Evolutionary conservation across 2,888 invertebrate genomes (phyloP).

Genomic region (Toxonevra muliebris): DNA sequence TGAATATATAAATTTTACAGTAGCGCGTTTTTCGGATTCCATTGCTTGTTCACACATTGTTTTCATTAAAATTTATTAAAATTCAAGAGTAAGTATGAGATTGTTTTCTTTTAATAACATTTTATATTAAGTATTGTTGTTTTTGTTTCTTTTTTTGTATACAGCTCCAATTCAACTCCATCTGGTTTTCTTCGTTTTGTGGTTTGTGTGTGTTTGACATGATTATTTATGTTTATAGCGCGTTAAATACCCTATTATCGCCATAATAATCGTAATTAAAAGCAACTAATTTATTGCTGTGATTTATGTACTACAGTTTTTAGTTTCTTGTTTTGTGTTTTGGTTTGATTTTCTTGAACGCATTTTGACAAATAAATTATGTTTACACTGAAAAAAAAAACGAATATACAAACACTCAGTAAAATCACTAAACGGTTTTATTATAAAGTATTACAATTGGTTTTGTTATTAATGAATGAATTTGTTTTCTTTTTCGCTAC

Average conservation of each 20-base stretch:
- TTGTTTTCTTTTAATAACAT: conserved; percentile 14
- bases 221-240: conserved; percentile 62
- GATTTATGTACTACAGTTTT: conserved; percentile 50
- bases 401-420: too few species aligned
- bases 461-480: too few species aligned
- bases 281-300: conserved; percentile 59
- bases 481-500: too few species aligned
- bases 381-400: too few species aligned
- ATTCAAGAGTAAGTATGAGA: conserved; percentile 5
- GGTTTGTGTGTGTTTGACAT: conserved; percentile 56
- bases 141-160: conserved; percentile 17
- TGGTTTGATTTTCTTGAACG: too few species aligned
- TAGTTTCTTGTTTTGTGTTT: too few species aligned
- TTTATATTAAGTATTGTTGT: conserved; percentile 13
- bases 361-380: too few species aligned
- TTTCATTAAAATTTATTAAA: conserved; percentile 55
- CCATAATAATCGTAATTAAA: conserved; percentile 62
- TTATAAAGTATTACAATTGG: too few species aligned
- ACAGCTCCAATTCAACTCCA: conserved; percentile 22
- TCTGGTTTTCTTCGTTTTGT: conserved; percentile 29
- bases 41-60: conserved; percentile 60
- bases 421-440: too few species aligned
- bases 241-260: conserved; percentile 61
- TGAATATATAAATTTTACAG: conserved; percentile 1
- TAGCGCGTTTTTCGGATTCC: neutral